Percentiles rank a stretch among this genome's conserved stretches.
Conservation (phyloP, 2,797 vertebrate species). For the Thaleichthys pacificus region DNA sequence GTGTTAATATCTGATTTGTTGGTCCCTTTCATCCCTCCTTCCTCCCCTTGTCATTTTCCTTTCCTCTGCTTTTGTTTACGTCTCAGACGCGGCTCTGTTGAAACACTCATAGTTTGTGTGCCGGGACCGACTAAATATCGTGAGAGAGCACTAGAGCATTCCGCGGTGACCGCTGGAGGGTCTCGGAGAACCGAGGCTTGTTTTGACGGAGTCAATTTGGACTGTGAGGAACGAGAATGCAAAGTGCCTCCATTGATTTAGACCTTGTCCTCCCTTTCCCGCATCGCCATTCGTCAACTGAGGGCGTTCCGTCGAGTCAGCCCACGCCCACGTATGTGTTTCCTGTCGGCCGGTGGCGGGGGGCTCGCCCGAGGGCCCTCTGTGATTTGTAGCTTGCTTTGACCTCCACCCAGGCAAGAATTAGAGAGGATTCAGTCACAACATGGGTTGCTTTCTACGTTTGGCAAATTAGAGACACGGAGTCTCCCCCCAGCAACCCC, state of each 20-base stretch:
- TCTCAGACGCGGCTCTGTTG: constrained; percentile 35
- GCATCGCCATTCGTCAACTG: constrained; percentile 4
- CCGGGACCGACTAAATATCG: not conserved
- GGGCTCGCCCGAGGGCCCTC: constrained; percentile 34
- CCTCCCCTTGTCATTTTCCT: constrained; percentile 37
- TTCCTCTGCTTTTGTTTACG: constrained; percentile 43
- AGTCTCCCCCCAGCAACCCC: constrained; percentile 52
- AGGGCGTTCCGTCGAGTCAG: constrained; percentile 8
- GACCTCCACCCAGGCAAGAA: constrained; percentile 56
- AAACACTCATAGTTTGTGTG: constrained; percentile 39
- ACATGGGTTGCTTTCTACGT: constrained; percentile 61
- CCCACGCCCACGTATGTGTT: not conserved
- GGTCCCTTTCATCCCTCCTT: constrained; percentile 17
- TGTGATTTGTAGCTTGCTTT: constrained; percentile 56
- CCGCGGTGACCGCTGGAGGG: constrained; percentile 18
- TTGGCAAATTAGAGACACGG: constrained; percentile 69
- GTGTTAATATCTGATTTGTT: constrained; percentile 45
- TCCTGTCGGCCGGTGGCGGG: constrained; percentile 14
- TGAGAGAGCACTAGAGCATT: not conserved
- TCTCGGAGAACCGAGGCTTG: constrained; percentile 11
- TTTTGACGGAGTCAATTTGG: constrained; percentile 40
- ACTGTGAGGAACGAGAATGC: constrained; percentile 20
- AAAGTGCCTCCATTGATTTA: constrained; percentile 25
- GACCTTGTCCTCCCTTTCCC: constrained; percentile 20
- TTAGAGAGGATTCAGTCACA: constrained; percentile 53